Evolutionary conservation across 2,113 vertebrate genomes (phyloP).

Genomic region (Tachycineta bicolor): DNA sequence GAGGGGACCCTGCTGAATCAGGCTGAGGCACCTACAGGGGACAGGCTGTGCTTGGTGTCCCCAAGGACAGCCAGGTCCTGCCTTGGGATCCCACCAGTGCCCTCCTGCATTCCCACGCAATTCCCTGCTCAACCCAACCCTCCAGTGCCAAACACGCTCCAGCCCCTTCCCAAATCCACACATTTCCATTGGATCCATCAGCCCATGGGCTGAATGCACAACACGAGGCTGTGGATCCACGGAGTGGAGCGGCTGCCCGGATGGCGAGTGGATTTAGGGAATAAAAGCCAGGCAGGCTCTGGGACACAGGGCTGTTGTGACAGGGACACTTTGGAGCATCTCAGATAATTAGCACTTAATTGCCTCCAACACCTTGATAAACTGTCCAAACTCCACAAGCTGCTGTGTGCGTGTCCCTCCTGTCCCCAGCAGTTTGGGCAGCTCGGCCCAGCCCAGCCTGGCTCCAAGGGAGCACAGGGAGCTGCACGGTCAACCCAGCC

Average conservation of each 20-base stretch:
- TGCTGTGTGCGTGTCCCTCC: neutral
- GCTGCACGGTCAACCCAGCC: neutral
- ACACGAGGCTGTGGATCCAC: neutral
- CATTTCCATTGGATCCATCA: fast-evolving
- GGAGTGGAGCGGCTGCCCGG: neutral
- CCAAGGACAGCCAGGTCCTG: neutral
- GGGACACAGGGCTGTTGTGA: neutral
- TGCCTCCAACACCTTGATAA: neutral
- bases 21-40: neutral
- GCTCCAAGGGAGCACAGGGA: neutral
- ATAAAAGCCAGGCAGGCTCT: neutral
- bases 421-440: neutral
- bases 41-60: neutral
- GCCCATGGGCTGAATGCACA: neutral
- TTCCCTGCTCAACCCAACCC: neutral
- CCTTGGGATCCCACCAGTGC: neutral
- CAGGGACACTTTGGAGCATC: neutral
- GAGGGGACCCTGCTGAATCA: neutral
- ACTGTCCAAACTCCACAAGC: neutral
- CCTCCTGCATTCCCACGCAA: neutral
- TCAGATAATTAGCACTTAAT: conserved; percentile 30
- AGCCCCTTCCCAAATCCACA: neutral
- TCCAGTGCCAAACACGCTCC: fast-evolving
- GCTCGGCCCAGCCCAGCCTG: neutral
- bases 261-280: neutral